Conservation (phyloP, 2,888 invertebrate genomes). For the Dendrolimus houi region DNA sequence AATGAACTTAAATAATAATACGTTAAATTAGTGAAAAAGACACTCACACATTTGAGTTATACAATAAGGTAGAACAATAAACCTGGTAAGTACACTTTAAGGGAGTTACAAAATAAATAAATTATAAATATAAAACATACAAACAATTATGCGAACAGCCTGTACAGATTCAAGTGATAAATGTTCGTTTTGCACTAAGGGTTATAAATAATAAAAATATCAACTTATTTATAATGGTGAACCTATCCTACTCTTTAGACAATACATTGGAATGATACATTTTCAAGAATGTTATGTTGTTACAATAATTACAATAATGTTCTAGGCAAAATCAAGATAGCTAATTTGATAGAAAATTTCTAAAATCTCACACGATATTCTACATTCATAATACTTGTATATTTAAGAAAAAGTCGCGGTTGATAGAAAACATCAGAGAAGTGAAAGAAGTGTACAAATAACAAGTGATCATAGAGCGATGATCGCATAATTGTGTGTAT, state of each 20-base stretch:
- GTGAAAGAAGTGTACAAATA: slow-evolving; percentile 19
- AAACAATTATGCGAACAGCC: slow-evolving; percentile 59
- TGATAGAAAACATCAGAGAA: not conserved
- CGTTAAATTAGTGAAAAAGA: slow-evolving; percentile 38
- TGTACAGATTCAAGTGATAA: slow-evolving; percentile 15
- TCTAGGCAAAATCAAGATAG: slow-evolving; percentile 22
- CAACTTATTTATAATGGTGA: slow-evolving; percentile 56
- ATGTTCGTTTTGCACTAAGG: slow-evolving; percentile 5
- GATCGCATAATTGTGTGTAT: slow-evolving; percentile 53
- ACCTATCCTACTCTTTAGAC: slow-evolving; percentile 71
- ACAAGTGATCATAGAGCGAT: slow-evolving; percentile 29
- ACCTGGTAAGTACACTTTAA: slow-evolving; percentile 46
- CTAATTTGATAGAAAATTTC: slow-evolving; percentile 20
- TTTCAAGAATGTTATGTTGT: slow-evolving; percentile 69
- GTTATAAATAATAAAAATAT: slow-evolving; percentile 13
- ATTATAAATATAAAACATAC: slow-evolving; percentile 41
- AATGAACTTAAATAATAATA: slow-evolving; percentile 26
- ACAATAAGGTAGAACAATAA: slow-evolving; percentile 33
- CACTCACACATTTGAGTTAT: slow-evolving; percentile 40
- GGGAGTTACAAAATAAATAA: slow-evolving; percentile 44
- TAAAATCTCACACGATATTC: slow-evolving; percentile 1
- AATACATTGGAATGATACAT: slow-evolving; percentile 74
- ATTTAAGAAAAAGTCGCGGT: not conserved
- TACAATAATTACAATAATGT: slow-evolving; percentile 35
- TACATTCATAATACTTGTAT: not conserved